Base-by-base conservation (phyloP, 2,888 invertebrate genomes). In the Pyrgus malvae region DNA sequence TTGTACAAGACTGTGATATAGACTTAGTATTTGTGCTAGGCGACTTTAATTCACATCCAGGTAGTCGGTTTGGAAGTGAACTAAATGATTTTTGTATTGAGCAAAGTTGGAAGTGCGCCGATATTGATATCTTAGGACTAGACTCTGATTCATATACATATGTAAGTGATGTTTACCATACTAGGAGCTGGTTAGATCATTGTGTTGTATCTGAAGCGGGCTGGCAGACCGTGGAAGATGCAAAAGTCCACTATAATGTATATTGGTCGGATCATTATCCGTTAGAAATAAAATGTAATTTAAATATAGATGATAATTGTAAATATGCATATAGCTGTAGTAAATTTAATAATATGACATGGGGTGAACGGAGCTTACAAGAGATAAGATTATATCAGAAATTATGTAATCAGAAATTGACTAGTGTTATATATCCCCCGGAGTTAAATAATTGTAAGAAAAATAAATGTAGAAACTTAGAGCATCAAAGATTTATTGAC, bases 181-280 rank as follows among this genome's bases (percentile, higher is more conserved):
- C 23, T 7, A 38, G 7, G 11, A 38, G 38, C 38, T 38, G 38
- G 38, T 38, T 29, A n/a, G 29, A 29, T 17, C 29, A 44, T 14
- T 44, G 29, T 25, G 17, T 44, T 44, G 42, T 44, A 2, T 21
- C 38, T 1, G 38, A 38, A 19, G 38, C 38, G 5, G 21, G 21
- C 3, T 38, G 38, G 38, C 38, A 38, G 19, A 21, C 11, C 3
- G 11, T 38, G 2, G 4, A 21, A n/a, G 21, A 38, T 29, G 8
- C 11, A n/a, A 29, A 29, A 17, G 17, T 44, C 0, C 27, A 29
- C 2, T 29, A 44, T 44, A 29, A 44, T 27, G 42, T 44, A 2
- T 42, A 16, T 11, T 44, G 42, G 42, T 44, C 42, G 16, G 29
- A 44, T 27, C 42, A 44, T n/a, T 44, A 19, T 40, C 38, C 38